These are phyloP conservation scores for Hiodon alosoides DNA, from an alignment of 2,113 vertebrate genomes.

Conservation along the genomic window DNA sequence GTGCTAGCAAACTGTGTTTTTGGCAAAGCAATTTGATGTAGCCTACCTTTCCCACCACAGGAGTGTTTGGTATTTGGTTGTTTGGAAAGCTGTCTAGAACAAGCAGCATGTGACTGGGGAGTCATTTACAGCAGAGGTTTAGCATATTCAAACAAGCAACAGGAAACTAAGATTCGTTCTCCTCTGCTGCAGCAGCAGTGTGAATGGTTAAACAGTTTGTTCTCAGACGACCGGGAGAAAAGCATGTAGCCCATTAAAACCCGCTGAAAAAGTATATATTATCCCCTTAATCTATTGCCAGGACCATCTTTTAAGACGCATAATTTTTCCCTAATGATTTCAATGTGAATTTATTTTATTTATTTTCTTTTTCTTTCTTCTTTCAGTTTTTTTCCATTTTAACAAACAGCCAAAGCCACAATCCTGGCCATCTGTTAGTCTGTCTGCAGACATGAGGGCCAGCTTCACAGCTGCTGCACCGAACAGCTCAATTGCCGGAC, in stretches of 20 bases:
- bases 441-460: constrained; percentile 32
- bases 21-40: too few relatives aligned
- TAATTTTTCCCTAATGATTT: too few relatives aligned
- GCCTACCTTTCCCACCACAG: too few relatives aligned
- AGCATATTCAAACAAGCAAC: too few relatives aligned
- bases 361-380: constrained; percentile 31
- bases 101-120: too few relatives aligned
- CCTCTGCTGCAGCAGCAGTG: not conserved
- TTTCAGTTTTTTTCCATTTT: constrained; percentile 31
- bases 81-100: too few relatives aligned
- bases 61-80: too few relatives aligned
- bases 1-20: too few relatives aligned
- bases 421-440: constrained; percentile 44
- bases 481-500: constrained; percentile 20
- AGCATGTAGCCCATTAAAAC: not conserved
- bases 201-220: not conserved
- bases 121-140: too few relatives aligned
- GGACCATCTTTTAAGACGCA: constrained; percentile 17
- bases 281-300: constrained; percentile 6
- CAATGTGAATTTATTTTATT: not conserved
- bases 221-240: not conserved
- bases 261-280: constrained; percentile 10
- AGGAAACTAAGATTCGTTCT: not conserved
- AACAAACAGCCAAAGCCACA: constrained; percentile 28
- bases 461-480: constrained; percentile 44